phyloP scores from a whole-genome alignment of 2,113 vertebrate genomes.

The Platysteira castanea region DNA sequence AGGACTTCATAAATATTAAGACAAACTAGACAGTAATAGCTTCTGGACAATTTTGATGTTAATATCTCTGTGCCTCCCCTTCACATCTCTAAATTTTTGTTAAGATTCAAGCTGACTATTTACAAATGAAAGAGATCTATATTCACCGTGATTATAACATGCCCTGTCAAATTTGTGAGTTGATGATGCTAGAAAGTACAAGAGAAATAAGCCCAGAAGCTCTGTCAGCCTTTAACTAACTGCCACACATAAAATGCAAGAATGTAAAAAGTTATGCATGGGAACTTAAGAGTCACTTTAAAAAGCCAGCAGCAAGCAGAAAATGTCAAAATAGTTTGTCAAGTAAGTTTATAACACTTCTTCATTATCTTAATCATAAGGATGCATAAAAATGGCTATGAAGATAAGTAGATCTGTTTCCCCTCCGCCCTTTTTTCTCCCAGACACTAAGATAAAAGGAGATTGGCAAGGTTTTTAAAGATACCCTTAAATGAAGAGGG shows the following conservation, averaged over 20 bases:
- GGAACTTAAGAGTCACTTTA: not conserved
- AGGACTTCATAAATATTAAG: not conserved
- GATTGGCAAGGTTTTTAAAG: not conserved
- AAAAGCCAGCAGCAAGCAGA: not conserved
- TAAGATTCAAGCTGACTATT: not conserved
- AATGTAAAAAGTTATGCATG: not conserved
- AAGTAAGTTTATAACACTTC: not conserved
- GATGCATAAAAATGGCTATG: not conserved
- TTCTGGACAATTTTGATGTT: not conserved
- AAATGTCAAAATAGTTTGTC: constrained; percentile 13
- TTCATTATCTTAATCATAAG: not conserved
- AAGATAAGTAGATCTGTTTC: not conserved
- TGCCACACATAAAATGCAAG: not conserved
- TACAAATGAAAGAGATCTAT: not conserved
- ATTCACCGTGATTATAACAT: not conserved
- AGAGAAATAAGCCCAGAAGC: not conserved
- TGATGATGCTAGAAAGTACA: not conserved
- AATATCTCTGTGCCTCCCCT: not conserved
- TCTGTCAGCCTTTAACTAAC: not conserved
- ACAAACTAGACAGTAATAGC: not conserved
- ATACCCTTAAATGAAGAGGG: not conserved
- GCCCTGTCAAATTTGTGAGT: not conserved
- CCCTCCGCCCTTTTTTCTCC: not conserved
- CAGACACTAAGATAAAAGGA: not conserved
- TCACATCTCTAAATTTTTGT: not conserved